Evolutionary conservation across 1,140 invertebrate species (phyloP).

Genomic region (Diabrotica virgifera): DNA sequence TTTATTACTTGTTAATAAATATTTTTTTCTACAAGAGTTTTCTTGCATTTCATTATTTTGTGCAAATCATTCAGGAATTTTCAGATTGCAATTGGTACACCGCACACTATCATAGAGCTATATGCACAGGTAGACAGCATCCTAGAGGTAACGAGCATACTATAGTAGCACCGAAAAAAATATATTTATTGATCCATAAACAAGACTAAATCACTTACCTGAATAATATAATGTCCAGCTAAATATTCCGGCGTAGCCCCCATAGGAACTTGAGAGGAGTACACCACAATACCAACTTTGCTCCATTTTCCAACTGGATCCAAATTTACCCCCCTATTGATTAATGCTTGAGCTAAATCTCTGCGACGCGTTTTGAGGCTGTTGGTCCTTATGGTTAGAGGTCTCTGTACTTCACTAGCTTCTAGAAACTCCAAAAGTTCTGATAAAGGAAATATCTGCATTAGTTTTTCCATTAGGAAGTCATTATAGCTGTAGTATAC

Average conservation of each 20-base stretch:
- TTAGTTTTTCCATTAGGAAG: slow-evolving; percentile 91
- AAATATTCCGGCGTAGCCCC: slow-evolving; percentile 99
- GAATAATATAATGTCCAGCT: slow-evolving; percentile 97
- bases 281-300: slow-evolving; percentile 96
- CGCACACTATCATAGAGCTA: too few relatives aligned
- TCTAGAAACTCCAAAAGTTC: slow-evolving; percentile 95
- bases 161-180: too few relatives aligned
- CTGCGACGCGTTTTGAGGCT: slow-evolving; percentile 90
- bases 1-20: too few relatives aligned
- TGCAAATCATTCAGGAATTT: too few relatives aligned
- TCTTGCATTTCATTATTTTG: too few relatives aligned
- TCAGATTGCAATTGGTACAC: too few relatives aligned
- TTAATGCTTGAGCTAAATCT: slow-evolving; percentile 91
- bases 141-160: too few relatives aligned
- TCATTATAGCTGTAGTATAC: slow-evolving; percentile 97
- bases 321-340: slow-evolving; percentile 95
- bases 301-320: slow-evolving; percentile 99
- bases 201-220: slow-evolving; percentile 46
- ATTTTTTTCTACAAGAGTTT: too few relatives aligned
- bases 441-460: slow-evolving; percentile 87
- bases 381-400: slow-evolving; percentile 94
- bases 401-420: slow-evolving; percentile 93
- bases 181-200: too few relatives aligned
- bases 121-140: too few relatives aligned
- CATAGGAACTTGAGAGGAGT: slow-evolving; percentile 93